Evolutionary conservation across 2,113 vertebrate genomes (phyloP).

Genomic region (Lichenostomus cassidix): DNA sequence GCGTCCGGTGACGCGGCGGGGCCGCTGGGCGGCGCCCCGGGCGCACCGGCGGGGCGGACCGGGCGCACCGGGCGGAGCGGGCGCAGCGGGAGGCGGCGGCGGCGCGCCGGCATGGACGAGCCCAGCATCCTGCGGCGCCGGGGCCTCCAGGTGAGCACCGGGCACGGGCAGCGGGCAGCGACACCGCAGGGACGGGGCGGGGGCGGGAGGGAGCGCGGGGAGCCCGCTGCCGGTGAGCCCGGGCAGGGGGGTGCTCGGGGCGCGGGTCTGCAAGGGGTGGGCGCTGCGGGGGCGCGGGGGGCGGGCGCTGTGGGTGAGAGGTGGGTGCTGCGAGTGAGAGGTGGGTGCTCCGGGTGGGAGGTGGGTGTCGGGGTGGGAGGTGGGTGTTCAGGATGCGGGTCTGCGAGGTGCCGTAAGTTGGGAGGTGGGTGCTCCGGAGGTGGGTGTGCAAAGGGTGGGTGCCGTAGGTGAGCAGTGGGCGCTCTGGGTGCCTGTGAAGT

Average conservation of each 20-base stretch:
- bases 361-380: not conserved
- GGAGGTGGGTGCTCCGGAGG: not conserved
- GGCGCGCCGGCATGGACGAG: too few species aligned
- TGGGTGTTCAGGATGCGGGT: not conserved
- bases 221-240: too few species aligned
- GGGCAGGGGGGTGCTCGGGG: too few species aligned
- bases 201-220: too few species aligned
- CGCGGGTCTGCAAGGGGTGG: too few species aligned
- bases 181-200: too few species aligned
- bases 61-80: not conserved
- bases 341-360: not conserved
- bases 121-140: too few species aligned
- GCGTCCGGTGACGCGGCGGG: not conserved
- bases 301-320: too few species aligned
- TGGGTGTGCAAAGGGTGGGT: not conserved
- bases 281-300: too few species aligned
- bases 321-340: not conserved
- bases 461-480: not conserved
- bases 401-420: not conserved
- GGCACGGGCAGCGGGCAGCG: too few species aligned
- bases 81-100: too few species aligned
- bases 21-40: slow-evolving; percentile 31
- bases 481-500: not conserved
- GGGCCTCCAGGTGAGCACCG: too few species aligned
- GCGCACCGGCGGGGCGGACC: not conserved